A percentile compares a stretch with the other conserved stretches of the same genome.
Evolutionary conservation across 2,888 invertebrate genomes (phyloP).

Genomic region (Machimus atricapillus): DNA sequence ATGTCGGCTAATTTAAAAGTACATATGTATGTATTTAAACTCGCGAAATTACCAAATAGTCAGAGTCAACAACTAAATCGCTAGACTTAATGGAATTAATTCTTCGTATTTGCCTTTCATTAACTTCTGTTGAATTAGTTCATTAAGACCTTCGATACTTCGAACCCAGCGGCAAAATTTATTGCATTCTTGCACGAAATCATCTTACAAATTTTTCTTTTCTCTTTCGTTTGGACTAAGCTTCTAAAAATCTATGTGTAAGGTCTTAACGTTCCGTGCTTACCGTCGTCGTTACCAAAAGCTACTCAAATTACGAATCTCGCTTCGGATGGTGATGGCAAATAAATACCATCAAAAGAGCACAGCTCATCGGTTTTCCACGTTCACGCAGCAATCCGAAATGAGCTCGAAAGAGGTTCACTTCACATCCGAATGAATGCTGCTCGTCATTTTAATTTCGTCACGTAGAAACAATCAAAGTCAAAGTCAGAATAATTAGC

Average conservation of each 20-base stretch:
- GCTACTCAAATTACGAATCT: neutral
- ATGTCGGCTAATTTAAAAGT: neutral
- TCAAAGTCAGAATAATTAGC: conserved; percentile 29
- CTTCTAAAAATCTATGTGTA: neutral
- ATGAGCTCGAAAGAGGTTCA: conserved; percentile 1
- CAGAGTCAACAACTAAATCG: neutral
- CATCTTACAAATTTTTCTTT: neutral
- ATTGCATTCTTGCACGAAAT: neutral
- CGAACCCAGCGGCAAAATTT: neutral
- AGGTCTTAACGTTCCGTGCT: neutral
- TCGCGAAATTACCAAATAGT: neutral
- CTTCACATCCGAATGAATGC: neutral
- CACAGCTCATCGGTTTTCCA: neutral
- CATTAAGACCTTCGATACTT: neutral
- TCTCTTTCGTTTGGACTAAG: neutral
- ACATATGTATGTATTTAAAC: too few relatives aligned
- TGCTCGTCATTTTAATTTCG: conserved; percentile 29
- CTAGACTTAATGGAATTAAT: neutral
- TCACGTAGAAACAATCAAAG: conserved; percentile 38
- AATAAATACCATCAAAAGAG: neutral
- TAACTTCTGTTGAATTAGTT: neutral
- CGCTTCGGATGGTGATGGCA: neutral
- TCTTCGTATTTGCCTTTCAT: neutral
- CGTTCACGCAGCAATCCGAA: neutral
- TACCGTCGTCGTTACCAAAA: neutral